Conservation (phyloP, 2,113 vertebrate species). For the Lepus americanus region DNA sequence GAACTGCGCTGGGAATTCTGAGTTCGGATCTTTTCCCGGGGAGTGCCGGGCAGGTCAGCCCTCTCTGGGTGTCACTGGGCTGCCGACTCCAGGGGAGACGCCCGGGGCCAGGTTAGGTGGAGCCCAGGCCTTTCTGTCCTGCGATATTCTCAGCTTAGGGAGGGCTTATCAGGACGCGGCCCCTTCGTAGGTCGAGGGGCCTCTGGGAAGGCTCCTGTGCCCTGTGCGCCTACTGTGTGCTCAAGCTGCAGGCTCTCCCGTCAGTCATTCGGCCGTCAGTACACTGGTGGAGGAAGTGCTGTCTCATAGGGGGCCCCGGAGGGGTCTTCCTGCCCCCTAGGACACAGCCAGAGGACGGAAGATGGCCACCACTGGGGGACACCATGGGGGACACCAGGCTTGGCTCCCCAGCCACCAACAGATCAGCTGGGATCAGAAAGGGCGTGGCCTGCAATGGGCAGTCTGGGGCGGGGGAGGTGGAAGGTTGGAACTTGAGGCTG, state of each 20-base stretch:
- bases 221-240: background rate
- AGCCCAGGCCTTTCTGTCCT: no score
- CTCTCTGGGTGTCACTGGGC: no score
- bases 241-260: rapidly evolving
- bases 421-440: no score
- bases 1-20: background rate
- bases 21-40: background rate
- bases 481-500: background rate
- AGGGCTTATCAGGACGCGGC: background rate
- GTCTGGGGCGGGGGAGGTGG: background rate
- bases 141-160: background rate
- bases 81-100: no score
- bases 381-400: background rate
- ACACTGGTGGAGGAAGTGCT: background rate
- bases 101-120: background rate
- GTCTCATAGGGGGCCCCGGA: background rate
- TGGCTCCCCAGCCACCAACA: background rate
- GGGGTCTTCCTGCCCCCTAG: background rate
- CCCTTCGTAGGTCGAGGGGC: background rate
- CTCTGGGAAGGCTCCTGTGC: background rate
- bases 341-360: background rate
- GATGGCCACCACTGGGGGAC: background rate
- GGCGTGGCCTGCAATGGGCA: background rate
- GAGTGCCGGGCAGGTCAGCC: background rate
- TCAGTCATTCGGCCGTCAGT: background rate